Percentiles rank a stretch among this genome's conserved stretches.
Conservation (phyloP, 2,113 vertebrate genomes). For the Rallus limicola region DNA sequence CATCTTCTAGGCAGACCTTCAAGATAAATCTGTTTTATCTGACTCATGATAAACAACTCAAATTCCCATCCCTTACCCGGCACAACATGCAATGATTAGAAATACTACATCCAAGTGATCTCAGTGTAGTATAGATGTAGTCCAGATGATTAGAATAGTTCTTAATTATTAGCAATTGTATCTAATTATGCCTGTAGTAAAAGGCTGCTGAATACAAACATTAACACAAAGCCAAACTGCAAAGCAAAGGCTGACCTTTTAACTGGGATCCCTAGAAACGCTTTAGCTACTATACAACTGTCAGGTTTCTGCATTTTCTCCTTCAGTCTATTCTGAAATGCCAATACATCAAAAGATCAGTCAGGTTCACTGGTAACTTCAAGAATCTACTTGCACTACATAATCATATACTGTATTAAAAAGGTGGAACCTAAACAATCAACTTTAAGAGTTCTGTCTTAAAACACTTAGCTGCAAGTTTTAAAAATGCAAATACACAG, state of each 20-base stretch:
- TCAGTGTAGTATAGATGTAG: not conserved
- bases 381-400: not conserved
- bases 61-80: not conserved
- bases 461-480: not conserved
- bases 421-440: not conserved
- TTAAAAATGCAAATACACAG: not conserved
- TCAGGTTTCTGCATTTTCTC: conserved; percentile 12
- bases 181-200: conserved; percentile 34
- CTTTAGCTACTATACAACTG: not conserved
- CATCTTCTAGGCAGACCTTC: not conserved
- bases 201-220: conserved; percentile 42
- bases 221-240: conserved; percentile 33
- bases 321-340: conserved; percentile 2
- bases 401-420: not conserved
- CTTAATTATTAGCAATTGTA: conserved; percentile 53
- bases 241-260: conserved; percentile 51
- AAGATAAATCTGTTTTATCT: not conserved
- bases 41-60: not conserved
- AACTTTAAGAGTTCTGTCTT: not conserved
- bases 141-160: not conserved
- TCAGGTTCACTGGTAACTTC: conserved; percentile 4
- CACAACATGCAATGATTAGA: not conserved
- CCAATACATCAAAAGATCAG: conserved; percentile 25
- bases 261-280: conserved; percentile 36
- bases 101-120: not conserved